Evolutionary conservation across 2,797 vertebrate genomes (phyloP), one percentile per base, ranked within the genome.

Genomic region (Propithecus perrieri): DNA sequence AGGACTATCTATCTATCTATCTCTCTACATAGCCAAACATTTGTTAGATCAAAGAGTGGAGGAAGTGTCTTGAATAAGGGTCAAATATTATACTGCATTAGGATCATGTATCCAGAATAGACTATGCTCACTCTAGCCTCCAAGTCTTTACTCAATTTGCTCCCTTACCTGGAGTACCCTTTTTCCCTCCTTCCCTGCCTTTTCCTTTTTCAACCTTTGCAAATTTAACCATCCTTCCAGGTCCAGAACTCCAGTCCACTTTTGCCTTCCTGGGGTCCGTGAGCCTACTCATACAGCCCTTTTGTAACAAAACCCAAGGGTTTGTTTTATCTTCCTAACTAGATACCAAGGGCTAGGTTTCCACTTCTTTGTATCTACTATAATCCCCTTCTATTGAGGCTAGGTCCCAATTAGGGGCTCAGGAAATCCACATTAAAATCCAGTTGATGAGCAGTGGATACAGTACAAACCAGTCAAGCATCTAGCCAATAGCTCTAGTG

Each of bases 381-480:
- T 35, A 57, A 63, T 75, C 14, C 13, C 53, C 18, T 92, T 92
- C 24, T 78, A 57, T 38, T 86, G 30, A 86, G 57, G 55, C 33
- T 86, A 94, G 24, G 22, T 5, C 75, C 48, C 53, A 78, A 33
- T 28, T 59, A 89, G 50, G 17, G 84, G 24, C 28, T 89, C 14
- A 85, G 46, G 59, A 94, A 94, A 92, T 90, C 18, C 41, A 61
- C 15, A 61, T 59, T 92, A 85, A 89, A 92, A 79, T 89, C 48
- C 17, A 79, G n/a, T 46, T 75, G 57, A 43, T 69, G 28, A 92
- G 50, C 24, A 93, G 33, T 76, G 48, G 71, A 71, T 41, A 0
- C 30, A 69, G 50, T 50, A 85, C 26, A 74, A 85, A 30, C 28
- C 59, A 93, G 48, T 69, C 43, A 92, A 89, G 30, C 33, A 94